Conservation (phyloP, 2,888 invertebrate species). For the Orgyia antiqua region DNA sequence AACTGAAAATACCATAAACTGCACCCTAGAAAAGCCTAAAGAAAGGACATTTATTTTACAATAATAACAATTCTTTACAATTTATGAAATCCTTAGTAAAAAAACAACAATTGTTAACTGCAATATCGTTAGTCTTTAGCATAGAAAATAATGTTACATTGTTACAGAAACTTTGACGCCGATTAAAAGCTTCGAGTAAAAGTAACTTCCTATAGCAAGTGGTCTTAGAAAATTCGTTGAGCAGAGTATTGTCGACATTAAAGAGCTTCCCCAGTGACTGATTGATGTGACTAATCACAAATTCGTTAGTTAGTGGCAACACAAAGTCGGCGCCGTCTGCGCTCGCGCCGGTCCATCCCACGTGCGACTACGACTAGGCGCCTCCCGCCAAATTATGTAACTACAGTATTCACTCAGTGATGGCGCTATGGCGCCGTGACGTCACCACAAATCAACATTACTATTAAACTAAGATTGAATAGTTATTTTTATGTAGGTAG, state of each 20-base stretch:
- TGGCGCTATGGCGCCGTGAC: slow-evolving; percentile 20
- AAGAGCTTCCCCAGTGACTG: background rate
- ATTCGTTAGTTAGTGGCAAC: slow-evolving; percentile 15
- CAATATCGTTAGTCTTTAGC: no score
- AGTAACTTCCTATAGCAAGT: no score
- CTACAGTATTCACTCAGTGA: slow-evolving; percentile 21
- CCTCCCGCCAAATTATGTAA: slow-evolving; percentile 35
- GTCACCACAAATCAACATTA: slow-evolving; percentile 16
- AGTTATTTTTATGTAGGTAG: slow-evolving; percentile 2
- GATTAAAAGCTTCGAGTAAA: no score
- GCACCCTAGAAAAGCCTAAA: no score
- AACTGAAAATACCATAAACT: no score
- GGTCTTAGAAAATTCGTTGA: no score
- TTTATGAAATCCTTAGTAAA: no score
- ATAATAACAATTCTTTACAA: no score
- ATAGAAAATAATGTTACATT: no score
- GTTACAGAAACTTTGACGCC: no score
- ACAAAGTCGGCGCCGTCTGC: slow-evolving; percentile 27
- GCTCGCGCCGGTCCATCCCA: slow-evolving; percentile 20
- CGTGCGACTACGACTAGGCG: slow-evolving; percentile 20
- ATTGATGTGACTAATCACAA: slow-evolving; percentile 1
- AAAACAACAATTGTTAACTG: no score
- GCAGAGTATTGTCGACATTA: background rate
- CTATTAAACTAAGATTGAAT: slow-evolving; percentile 13
- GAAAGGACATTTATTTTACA: no score